Evolutionary conservation across 1,140 invertebrate species (phyloP).

Genomic region (Orchesella cincta): DNA sequence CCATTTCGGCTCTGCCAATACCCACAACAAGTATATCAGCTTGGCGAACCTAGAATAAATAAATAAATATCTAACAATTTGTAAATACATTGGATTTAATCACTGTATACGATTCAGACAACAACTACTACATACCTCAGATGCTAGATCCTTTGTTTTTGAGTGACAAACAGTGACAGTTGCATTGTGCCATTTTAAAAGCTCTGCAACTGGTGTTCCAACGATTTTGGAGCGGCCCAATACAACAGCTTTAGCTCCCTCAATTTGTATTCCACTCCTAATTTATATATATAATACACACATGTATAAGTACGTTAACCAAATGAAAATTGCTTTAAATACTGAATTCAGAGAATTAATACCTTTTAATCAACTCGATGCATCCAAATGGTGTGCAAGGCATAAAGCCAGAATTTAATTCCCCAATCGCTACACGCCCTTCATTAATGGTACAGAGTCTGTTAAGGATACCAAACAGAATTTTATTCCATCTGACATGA

Average conservation of each 20-base stretch:
- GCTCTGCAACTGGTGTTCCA: slow-evolving; percentile 88
- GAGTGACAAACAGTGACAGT: slow-evolving; percentile 97
- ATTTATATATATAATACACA: slow-evolving; percentile 37
- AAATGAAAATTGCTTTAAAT: too few species aligned
- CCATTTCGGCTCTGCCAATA: slow-evolving; percentile 87
- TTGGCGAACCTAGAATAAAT: slow-evolving; percentile 60
- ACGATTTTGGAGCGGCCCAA: slow-evolving; percentile 97
- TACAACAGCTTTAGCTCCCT: slow-evolving; percentile 87
- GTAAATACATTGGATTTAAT: neutral
- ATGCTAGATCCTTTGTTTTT: slow-evolving; percentile 79
- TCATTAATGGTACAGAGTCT: slow-evolving; percentile 88
- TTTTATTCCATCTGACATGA: slow-evolving; percentile 24
- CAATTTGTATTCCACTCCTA: slow-evolving; percentile 73
- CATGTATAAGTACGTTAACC: neutral
- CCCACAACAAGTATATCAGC: slow-evolving; percentile 97
- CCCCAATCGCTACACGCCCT: slow-evolving; percentile 80
- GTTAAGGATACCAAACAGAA: slow-evolving; percentile 44
- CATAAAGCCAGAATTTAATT: slow-evolving; percentile 76
- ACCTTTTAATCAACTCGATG: slow-evolving; percentile 84
- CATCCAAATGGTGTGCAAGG: slow-evolving; percentile 93
- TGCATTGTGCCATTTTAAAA: slow-evolving; percentile 94
- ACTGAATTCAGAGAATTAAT: slow-evolving; percentile 22
- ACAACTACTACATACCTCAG: slow-evolving; percentile 65
- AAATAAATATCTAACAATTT: slow-evolving; percentile 21
- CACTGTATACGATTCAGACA: too few species aligned